phyloP scores from a whole-genome alignment of 2,888 invertebrate genomes.

The Luffia ferchaultella region DNA sequence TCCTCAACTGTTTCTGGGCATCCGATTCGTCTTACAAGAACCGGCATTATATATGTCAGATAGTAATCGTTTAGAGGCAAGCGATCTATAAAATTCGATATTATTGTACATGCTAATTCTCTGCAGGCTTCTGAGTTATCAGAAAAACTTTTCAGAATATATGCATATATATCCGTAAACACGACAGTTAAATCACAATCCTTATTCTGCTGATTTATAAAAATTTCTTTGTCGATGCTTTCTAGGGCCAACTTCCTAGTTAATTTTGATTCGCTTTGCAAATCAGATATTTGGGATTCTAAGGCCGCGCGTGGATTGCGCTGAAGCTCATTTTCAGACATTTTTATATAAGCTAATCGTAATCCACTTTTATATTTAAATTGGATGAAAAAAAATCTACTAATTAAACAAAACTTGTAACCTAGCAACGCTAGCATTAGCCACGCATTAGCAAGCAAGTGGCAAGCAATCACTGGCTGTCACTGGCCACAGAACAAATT shows the following conservation, averaged over 20 bases:
- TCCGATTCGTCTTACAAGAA: conserved; percentile 79
- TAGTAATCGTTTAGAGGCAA: conserved; percentile 75
- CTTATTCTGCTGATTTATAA: conserved; percentile 36
- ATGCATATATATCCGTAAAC: conserved; percentile 45
- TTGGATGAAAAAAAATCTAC: no score
- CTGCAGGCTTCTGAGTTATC: conserved; percentile 73
- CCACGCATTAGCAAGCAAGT: no score
- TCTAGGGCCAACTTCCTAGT: conserved; percentile 62
- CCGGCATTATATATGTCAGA: conserved; percentile 77
- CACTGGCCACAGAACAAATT: no score
- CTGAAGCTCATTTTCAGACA: conserved; percentile 31
- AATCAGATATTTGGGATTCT: conserved; percentile 36
- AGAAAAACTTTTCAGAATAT: conserved; percentile 44
- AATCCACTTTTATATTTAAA: no score
- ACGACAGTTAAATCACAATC: conserved; percentile 38
- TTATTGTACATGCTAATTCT: conserved; percentile 62
- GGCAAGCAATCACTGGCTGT: no score
- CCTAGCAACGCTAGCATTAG: no score
- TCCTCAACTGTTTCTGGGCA: conserved; percentile 73
- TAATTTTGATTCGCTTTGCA: conserved; percentile 70
- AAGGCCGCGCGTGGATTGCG: conserved; percentile 38
- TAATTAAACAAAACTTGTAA: no score
- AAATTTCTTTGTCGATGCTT: conserved; percentile 59
- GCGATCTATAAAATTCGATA: conserved; percentile 61
- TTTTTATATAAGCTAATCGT: no score